A percentile compares a stretch with the other conserved stretches of the same genome.
Conservation (phyloP, 2,888 invertebrate genomes). For the Siphlonurus alternatus region DNA sequence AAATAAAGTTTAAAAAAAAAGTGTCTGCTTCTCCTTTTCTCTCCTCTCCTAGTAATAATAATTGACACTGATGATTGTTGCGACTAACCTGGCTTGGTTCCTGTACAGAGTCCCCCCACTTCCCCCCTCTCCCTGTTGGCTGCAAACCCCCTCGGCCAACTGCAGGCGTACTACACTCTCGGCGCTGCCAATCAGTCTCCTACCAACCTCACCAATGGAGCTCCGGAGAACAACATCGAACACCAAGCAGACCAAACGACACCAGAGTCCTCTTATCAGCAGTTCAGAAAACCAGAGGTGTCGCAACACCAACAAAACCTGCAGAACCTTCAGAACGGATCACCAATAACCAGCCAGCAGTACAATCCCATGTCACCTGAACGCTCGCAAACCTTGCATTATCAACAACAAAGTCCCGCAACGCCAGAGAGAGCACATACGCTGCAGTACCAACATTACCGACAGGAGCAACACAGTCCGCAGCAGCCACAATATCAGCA, state of each 20-base stretch:
- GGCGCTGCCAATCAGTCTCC: neutral
- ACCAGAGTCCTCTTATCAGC: neutral
- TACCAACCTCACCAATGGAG: neutral
- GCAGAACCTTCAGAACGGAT: neutral
- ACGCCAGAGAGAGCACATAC: neutral
- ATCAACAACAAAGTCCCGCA: neutral
- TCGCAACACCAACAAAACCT: neutral
- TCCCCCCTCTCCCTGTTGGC: constrained; percentile 22
- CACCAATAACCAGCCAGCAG: too few species aligned
- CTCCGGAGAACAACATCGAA: neutral
- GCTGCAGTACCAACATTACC: neutral
- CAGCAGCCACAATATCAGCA: neutral
- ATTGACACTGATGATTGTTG: too few species aligned
- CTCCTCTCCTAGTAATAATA: too few species aligned
- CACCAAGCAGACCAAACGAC: neutral
- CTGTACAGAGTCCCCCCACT: constrained; percentile 26
- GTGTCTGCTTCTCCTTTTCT: too few species aligned
- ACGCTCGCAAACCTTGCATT: too few species aligned
- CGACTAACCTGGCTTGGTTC: too few species aligned
- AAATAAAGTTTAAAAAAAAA: too few species aligned
- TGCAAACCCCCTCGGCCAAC: constrained; percentile 19
- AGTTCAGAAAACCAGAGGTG: neutral
- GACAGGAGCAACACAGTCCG: neutral
- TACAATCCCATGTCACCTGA: too few species aligned
- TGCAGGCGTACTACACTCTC: neutral